A percentile compares a stretch with the other conserved stretches of the same genome.
Conservation (phyloP, 2,797 vertebrate genomes). For the Trematomus bernacchii region DNA sequence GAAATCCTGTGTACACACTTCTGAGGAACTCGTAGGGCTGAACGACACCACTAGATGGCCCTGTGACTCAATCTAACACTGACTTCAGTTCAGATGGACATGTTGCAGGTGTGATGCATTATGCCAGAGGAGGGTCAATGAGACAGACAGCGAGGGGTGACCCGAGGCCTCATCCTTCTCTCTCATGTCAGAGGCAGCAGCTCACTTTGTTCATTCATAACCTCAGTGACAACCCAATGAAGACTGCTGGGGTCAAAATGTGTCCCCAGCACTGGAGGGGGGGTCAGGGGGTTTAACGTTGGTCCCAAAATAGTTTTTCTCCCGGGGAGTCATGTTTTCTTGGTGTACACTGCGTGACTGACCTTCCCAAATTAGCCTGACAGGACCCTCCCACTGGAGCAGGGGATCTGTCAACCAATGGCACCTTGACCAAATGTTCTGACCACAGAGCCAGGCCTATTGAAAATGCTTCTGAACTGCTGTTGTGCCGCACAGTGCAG, state of each 20-base stretch:
- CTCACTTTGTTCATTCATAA: constrained; percentile 47
- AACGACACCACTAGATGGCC: constrained; percentile 57
- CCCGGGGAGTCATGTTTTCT: constrained; percentile 72
- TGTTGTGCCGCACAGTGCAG: constrained; percentile 17
- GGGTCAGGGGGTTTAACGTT: constrained; percentile 3
- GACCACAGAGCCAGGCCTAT: constrained; percentile 41
- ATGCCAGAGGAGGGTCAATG: constrained; percentile 42
- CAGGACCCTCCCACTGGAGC: constrained; percentile 59
- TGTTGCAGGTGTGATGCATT: constrained; percentile 33
- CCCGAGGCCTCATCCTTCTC: constrained; percentile 56
- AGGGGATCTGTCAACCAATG: constrained; percentile 52
- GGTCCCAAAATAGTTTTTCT: constrained; percentile 71
- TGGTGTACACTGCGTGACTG: constrained; percentile 54
- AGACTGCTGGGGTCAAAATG: constrained; percentile 42
- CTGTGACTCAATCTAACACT: constrained; percentile 41
- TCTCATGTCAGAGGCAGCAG: constrained; percentile 51
- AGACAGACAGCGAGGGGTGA: constrained; percentile 26
- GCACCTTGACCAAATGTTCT: constrained; percentile 75
- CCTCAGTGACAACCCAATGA: constrained; percentile 40
- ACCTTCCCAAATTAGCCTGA: constrained; percentile 79
- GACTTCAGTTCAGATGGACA: neutral
- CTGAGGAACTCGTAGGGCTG: neutral
- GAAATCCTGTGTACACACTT: neutral
- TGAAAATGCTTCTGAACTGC: constrained; percentile 37
- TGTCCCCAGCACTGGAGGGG: constrained; percentile 20